Conservation (phyloP, 2,797 vertebrate species). For the Calcarius lapponicus region DNA sequence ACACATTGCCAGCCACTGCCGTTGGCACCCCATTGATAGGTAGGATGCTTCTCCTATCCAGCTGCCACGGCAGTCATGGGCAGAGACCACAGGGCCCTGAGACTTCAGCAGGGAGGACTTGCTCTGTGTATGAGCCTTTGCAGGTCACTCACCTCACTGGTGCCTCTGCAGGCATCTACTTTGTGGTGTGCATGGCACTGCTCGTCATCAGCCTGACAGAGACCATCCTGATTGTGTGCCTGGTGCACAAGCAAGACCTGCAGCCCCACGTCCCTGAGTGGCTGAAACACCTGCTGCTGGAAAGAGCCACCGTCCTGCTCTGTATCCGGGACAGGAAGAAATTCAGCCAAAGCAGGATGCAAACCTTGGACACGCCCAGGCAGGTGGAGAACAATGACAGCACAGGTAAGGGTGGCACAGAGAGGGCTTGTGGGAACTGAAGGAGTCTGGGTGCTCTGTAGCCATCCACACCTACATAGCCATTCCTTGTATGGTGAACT, state of each 20-base stretch:
- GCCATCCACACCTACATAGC: accelerated
- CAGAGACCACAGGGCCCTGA: background rate
- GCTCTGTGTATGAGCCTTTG: background rate
- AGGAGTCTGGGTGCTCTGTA: background rate
- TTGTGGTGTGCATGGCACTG: conserved; percentile 98
- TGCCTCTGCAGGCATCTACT: conserved; percentile 86
- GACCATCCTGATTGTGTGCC: conserved; percentile 91
- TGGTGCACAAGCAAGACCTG: conserved; percentile 95
- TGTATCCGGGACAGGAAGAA: conserved; percentile 82
- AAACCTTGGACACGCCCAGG: conserved; percentile 72
- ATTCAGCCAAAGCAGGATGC: conserved; percentile 65
- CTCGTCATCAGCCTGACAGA: conserved; percentile 94
- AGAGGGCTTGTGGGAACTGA: background rate
- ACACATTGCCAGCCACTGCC: conserved; percentile 92
- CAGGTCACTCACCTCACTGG: background rate
- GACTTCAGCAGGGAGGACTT: background rate
- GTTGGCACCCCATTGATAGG: conserved; percentile 94
- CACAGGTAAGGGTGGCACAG: conserved; percentile 74
- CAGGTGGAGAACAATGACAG: conserved; percentile 81
- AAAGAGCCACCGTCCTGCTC: conserved; percentile 82
- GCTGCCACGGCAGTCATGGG: accelerated
- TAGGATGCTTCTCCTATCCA: background rate
- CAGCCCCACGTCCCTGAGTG: conserved; percentile 90
- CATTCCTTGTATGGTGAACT: accelerated
- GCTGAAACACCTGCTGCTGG: conserved; percentile 87